Evolutionary conservation across 2,888 invertebrate genomes (phyloP).

Genomic region (Stratiomys singularior): DNA sequence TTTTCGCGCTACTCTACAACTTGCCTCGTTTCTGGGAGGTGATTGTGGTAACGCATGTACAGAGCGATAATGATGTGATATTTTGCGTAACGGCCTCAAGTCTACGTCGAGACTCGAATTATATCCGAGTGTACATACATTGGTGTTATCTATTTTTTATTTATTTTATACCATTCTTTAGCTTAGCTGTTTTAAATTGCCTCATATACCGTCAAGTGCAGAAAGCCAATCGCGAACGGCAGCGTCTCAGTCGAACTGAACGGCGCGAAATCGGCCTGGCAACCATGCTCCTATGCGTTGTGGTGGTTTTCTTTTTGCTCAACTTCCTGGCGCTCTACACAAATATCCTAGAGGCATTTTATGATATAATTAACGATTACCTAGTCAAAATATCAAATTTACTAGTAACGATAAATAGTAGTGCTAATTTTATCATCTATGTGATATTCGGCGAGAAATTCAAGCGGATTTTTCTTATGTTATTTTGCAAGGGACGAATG

Average conservation of each 20-base stretch:
- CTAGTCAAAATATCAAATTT: slow-evolving; percentile 88
- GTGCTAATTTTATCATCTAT: slow-evolving; percentile 97
- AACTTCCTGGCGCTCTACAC: slow-evolving; percentile 88
- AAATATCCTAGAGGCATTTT: slow-evolving; percentile 87
- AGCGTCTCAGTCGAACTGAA: slow-evolving; percentile 87
- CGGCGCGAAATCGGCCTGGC: slow-evolving; percentile 93
- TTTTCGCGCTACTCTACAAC: slow-evolving; percentile 87
- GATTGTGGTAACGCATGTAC: slow-evolving; percentile 63
- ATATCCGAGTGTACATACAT: slow-evolving; percentile 89
- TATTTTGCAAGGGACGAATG: slow-evolving; percentile 77
- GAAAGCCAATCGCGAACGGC: slow-evolving; percentile 88
- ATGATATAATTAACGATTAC: slow-evolving; percentile 72
- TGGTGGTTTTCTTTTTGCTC: slow-evolving; percentile 93
- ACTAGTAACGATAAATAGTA: slow-evolving; percentile 95
- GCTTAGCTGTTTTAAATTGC: slow-evolving; percentile 88
- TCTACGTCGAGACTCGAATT: slow-evolving; percentile 76
- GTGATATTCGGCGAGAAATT: slow-evolving; percentile 98
- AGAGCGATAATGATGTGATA: slow-evolving; percentile 69
- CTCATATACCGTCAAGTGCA: slow-evolving; percentile 92
- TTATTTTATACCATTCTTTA: slow-evolving; percentile 91
- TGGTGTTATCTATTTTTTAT: slow-evolving; percentile 95
- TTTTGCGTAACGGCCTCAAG: slow-evolving; percentile 78
- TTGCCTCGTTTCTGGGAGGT: slow-evolving; percentile 83
- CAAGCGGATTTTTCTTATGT: slow-evolving; percentile 83
- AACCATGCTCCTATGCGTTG: slow-evolving; percentile 94